These are phyloP conservation scores for Odocoileus hemionus DNA, from an alignment of 2,113 vertebrate genomes.

Conservation along the genomic window DNA sequence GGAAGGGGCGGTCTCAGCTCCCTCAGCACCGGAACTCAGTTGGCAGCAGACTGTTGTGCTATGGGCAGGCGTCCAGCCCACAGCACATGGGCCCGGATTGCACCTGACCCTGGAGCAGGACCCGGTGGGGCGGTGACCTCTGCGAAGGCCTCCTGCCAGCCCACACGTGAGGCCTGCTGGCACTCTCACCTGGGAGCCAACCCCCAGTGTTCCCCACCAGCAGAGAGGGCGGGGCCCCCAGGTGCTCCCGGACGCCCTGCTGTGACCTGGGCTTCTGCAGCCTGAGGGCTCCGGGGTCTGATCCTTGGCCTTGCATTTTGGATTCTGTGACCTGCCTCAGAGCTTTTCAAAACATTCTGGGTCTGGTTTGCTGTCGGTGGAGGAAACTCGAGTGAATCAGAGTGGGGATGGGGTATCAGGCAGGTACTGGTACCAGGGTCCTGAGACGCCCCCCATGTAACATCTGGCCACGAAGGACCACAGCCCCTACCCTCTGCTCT, in stretches of 20 bases:
- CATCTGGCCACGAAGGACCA: neutral
- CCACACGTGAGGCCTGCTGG: neutral
- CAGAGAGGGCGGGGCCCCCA: neutral
- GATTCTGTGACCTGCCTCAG: neutral
- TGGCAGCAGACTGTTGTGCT: neutral
- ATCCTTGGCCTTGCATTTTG: neutral
- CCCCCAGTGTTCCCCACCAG: neutral
- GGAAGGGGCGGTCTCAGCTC: neutral
- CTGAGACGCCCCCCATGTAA: fast-evolving
- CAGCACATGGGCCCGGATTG: neutral
- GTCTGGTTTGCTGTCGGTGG: neutral
- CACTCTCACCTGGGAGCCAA: fast-evolving
- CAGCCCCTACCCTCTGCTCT: neutral
- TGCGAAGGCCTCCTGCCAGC: neutral
- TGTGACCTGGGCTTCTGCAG: neutral
- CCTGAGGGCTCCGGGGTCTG: neutral
- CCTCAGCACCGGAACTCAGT: neutral
- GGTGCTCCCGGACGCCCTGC: neutral
- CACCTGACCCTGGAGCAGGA: neutral
- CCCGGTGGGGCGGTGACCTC: fast-evolving
- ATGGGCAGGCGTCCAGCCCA: neutral
- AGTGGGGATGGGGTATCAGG: neutral
- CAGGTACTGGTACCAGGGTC: neutral
- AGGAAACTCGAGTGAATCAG: neutral
- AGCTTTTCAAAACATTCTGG: neutral